Evolutionary conservation across 2,113 vertebrate species (phyloP).

Genomic region (Recurvirostra avosetta): DNA sequence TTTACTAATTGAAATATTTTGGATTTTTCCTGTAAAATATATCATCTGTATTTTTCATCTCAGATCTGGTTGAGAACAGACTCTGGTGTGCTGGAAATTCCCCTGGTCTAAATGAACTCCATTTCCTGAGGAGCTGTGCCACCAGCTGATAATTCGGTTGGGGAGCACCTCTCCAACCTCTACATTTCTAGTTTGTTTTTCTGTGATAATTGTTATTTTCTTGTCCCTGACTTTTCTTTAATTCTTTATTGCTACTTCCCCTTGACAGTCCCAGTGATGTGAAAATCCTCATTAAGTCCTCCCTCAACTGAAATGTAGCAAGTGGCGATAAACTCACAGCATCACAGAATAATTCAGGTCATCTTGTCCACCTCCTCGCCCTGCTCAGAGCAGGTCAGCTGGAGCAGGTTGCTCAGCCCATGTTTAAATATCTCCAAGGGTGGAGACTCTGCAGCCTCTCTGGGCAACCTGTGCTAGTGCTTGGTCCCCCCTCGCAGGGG

Average conservation of each 20-base stretch:
- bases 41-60: neutral
- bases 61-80: neutral
- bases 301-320: neutral
- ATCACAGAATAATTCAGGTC: neutral
- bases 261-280: neutral
- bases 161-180: neutral
- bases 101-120: neutral
- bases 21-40: neutral
- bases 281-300: neutral
- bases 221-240: neutral
- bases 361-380: accelerated
- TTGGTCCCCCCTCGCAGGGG: neutral
- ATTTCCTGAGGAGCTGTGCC: neutral
- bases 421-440: neutral
- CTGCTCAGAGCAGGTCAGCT: neutral
- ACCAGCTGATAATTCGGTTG: neutral
- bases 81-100: neutral
- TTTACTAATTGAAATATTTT: neutral
- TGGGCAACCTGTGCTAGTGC: neutral
- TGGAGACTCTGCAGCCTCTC: neutral
- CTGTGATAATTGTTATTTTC: neutral
- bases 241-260: neutral
- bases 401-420: neutral
- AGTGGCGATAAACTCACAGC: neutral
- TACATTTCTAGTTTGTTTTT: neutral